Evolutionary conservation across 2,797 vertebrate species (phyloP).

Genomic region (Spizella passerina): DNA sequence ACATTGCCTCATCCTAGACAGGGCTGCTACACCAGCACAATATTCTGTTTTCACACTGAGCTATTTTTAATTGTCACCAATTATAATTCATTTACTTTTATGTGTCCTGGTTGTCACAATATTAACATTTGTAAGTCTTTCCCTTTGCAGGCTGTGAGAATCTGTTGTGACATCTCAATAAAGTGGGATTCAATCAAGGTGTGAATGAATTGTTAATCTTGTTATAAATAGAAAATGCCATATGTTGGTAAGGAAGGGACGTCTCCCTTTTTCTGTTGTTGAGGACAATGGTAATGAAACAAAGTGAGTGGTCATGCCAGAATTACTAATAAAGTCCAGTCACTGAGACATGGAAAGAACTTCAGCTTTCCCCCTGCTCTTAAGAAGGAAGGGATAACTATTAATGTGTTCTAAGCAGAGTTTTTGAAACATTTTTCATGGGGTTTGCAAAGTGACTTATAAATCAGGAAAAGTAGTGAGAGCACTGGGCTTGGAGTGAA

Average conservation of each 20-base stretch:
- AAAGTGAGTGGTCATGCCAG: constrained; percentile 47
- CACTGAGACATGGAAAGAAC: not conserved
- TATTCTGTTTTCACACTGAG: constrained; percentile 71
- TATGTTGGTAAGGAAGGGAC: constrained; percentile 70
- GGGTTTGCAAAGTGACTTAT: not conserved
- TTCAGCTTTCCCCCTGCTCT: not conserved
- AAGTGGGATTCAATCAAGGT: constrained; percentile 78
- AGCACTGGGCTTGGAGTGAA: not conserved
- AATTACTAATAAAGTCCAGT: constrained; percentile 12
- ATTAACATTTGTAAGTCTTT: constrained; percentile 78
- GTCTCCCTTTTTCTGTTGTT: constrained; percentile 37
- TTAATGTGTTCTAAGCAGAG: not conserved
- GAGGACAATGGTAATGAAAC: constrained; percentile 62
- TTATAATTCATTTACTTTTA: constrained; percentile 79
- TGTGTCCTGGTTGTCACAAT: constrained; percentile 78
- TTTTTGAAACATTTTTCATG: not conserved
- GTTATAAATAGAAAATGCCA: constrained; percentile 79
- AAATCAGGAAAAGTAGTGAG: not conserved
- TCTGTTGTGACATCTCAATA: constrained; percentile 83
- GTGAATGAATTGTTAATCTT: constrained; percentile 80
- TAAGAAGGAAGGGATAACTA: not conserved
- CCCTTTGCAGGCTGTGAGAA: constrained; percentile 71
- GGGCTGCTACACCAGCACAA: not conserved
- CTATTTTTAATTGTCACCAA: constrained; percentile 78
- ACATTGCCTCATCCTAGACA: not conserved